Base-by-base conservation (phyloP, 2,888 invertebrate species). In the Cabera pusaria region DNA sequence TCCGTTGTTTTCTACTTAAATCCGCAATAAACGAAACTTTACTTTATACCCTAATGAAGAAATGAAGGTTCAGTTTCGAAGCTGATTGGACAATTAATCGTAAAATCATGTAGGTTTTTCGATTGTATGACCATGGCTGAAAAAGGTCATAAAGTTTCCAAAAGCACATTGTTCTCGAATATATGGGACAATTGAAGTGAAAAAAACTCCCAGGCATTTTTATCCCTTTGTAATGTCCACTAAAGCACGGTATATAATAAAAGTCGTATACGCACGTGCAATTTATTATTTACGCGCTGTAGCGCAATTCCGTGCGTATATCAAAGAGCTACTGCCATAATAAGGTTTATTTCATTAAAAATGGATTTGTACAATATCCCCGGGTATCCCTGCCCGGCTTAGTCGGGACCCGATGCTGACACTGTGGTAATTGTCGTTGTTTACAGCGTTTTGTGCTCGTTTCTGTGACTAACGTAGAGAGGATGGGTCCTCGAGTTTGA, bases 291-390 rank as follows among this genome's bases (percentile, higher is more conserved):
- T 41, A 52, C 31, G 32, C 11, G 9, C 6, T 24, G 41, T 17
- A 34, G 44, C 47, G 35, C 29, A 38, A 44, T 33, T 45, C 18
- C 16, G 36, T 38, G 23, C 37, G 32, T 49, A 50, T 39, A 44
- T 46, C 39, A 58, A 50, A 49, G 45, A 36, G 44, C 23, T 33
- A 21, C 37, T 14, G 38, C 33, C 41, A 35, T 48, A 45, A 42
- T 36, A 44, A 34, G 39, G 52, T 49, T 46, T 50, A 39, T 36
- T 51, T 43, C 44, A 52, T 56, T 50, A 52, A 54, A 56, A 47
- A 57, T 57, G 49, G 34, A 52, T 52, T 42, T 39, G 43, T 8
- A 22, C 28, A 18, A 18, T 26, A 21, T 33, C 11, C 35, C 28
- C 25, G 25, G 12, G 18, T 36, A 32, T 11, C 12, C 31, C 24